A percentile compares a stretch with the other conserved stretches of the same genome.
These are phyloP conservation scores for Drosophila erecta DNA, from an alignment of 1,140 invertebrate genomes.

Conservation along the genomic window DNA sequence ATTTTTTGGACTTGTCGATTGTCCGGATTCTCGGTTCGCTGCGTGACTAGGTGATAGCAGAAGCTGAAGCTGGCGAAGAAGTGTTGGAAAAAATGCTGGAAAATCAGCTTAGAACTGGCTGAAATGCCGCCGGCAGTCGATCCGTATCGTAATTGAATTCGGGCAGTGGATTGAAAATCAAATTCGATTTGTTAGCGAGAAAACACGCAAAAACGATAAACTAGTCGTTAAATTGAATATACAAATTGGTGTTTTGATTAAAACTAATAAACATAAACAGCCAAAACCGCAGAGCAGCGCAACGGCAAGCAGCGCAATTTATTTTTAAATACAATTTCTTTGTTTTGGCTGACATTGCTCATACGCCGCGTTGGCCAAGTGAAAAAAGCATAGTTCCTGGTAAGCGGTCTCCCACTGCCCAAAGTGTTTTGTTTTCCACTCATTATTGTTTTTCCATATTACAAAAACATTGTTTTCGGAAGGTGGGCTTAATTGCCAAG, in stretches of 20 bases:
- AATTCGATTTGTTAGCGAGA: constrained; percentile 39
- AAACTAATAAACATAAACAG: constrained; percentile 55
- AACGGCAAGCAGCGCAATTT: constrained; percentile 19
- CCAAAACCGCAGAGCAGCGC: not conserved
- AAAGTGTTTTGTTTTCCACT: not conserved
- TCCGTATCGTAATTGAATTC: constrained; percentile 60
- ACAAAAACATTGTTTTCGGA: constrained; percentile 13
- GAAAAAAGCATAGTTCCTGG: constrained; percentile 29
- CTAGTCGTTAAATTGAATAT: constrained; percentile 52
- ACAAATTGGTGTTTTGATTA: constrained; percentile 56
- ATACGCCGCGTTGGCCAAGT: constrained; percentile 32
- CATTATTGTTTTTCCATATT: constrained; percentile 9
- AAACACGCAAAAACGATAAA: constrained; percentile 44
- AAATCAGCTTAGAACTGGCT: constrained; percentile 39
- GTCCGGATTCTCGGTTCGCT: not conserved
- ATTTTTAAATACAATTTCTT: constrained; percentile 47
- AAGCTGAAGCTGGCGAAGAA: constrained; percentile 11
- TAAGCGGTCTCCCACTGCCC: constrained; percentile 16
- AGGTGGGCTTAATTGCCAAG: constrained; percentile 3
- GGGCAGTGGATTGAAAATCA: constrained; percentile 32
- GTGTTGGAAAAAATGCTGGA: constrained; percentile 32
- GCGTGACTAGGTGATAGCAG: not conserved
- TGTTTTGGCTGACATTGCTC: constrained; percentile 36
- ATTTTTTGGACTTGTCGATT: not conserved
- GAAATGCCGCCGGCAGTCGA: constrained; percentile 68